A percentile compares a stretch with the other conserved stretches of the same genome.
Conservation (phyloP, 1,140 invertebrate genomes). For the Drosophila nasuta region DNA sequence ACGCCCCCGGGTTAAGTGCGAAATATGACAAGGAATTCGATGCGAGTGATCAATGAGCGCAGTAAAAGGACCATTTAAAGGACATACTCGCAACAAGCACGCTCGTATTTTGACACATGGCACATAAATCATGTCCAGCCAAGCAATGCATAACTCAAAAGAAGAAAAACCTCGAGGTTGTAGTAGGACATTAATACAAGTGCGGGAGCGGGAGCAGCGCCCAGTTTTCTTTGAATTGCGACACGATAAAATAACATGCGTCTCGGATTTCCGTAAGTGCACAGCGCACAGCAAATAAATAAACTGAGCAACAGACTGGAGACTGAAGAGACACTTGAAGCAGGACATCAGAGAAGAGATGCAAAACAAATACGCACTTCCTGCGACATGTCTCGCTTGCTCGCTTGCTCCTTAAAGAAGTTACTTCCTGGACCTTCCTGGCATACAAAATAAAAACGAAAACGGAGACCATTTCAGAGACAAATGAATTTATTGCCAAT, state of each 20-base stretch:
- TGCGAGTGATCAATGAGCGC: conserved; percentile 23
- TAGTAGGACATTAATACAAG: conserved; percentile 33
- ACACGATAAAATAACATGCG: conserved; percentile 81
- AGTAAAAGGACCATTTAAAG: neutral
- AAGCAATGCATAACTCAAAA: conserved; percentile 59
- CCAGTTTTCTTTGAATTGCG: conserved; percentile 74
- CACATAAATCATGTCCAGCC: conserved; percentile 70
- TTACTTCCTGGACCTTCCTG: conserved; percentile 67
- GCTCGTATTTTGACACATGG: conserved; percentile 79
- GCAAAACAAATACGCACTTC: conserved; percentile 81
- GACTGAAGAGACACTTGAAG: conserved; percentile 19
- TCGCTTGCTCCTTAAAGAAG: conserved; percentile 55
- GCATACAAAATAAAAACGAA: neutral
- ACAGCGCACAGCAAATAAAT: conserved; percentile 63
- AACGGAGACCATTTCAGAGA: neutral
- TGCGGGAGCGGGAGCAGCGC: conserved; percentile 8
- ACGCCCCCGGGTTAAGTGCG: conserved; percentile 70
- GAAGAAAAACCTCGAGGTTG: neutral
- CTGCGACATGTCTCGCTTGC: conserved; percentile 38
- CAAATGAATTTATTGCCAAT: conserved; percentile 66
- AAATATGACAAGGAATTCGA: conserved; percentile 59
- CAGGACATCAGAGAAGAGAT: conserved; percentile 37
- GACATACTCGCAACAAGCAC: conserved; percentile 44
- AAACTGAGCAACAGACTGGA: conserved; percentile 36
- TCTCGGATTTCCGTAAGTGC: conserved; percentile 65